Evolutionary conservation across 2,888 invertebrate genomes (phyloP).

Genomic region (Heliconius sara): DNA sequence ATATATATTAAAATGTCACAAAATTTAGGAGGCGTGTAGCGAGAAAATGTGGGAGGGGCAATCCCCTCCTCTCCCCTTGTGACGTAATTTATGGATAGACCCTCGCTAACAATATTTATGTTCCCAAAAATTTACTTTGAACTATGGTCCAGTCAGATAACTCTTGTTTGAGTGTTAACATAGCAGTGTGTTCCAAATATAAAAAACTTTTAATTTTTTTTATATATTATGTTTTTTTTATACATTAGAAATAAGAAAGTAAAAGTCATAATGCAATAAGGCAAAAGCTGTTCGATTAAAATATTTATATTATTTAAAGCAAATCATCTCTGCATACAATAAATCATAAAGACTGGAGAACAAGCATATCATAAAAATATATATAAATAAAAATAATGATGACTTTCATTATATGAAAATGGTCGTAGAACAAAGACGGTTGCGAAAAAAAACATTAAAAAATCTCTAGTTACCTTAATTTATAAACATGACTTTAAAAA

Average conservation of each 20-base stretch:
- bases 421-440: background rate
- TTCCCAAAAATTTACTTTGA: constrained; percentile 43
- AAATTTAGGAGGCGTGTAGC: no score
- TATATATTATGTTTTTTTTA: background rate
- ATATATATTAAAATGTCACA: background rate
- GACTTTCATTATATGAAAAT: background rate
- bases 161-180: constrained; percentile 42
- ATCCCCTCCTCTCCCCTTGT: background rate
- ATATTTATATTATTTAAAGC: constrained; percentile 12
- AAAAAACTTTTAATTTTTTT: background rate
- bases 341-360: background rate
- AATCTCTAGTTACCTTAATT: background rate
- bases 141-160: constrained; percentile 39
- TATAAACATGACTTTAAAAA: background rate
- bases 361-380: constrained; percentile 4
- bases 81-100: background rate
- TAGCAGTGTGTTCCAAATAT: constrained; percentile 37
- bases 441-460: background rate
- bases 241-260: background rate
- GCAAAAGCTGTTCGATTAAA: constrained; percentile 18
- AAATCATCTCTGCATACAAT: constrained; percentile 6
- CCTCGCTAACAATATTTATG: constrained; percentile 33
- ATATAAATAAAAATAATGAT: constrained; percentile 3
- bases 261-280: constrained; percentile 11
- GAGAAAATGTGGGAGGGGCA: no score